These are phyloP conservation scores for Crypturellus undulatus DNA, from an alignment of 2,113 vertebrate species.

Conservation along the genomic window DNA sequence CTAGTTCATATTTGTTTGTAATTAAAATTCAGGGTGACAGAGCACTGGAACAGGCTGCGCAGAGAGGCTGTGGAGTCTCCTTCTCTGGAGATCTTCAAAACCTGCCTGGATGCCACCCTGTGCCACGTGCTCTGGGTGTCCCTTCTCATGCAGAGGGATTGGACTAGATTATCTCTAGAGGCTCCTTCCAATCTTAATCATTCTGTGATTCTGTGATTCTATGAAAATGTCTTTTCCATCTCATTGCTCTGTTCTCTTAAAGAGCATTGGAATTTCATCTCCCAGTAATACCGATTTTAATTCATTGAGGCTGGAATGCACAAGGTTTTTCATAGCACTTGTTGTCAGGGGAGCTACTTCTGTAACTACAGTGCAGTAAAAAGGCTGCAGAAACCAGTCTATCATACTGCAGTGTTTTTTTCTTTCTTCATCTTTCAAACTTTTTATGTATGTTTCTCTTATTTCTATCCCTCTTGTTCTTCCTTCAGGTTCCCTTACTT, in stretches of 20 bases:
- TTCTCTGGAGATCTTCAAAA: too few relatives aligned
- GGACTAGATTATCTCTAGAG: too few relatives aligned
- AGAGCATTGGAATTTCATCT: background rate
- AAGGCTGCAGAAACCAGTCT: background rate
- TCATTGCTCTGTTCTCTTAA: background rate
- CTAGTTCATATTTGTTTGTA: background rate
- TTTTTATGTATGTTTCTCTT: background rate
- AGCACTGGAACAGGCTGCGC: too few relatives aligned
- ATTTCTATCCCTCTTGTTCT: background rate
- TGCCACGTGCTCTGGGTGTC: too few relatives aligned
- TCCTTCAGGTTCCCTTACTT: background rate
- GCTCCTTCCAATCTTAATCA: too few relatives aligned
- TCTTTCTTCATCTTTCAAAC: background rate
- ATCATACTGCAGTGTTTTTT: background rate
- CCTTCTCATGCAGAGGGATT: too few relatives aligned
- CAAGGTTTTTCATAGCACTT: background rate
- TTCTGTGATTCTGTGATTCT: too few relatives aligned
- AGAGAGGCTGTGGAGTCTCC: too few relatives aligned
- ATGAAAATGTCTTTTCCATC: too few relatives aligned
- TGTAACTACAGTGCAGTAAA: background rate
- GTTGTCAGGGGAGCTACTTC: background rate
- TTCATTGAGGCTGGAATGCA: background rate
- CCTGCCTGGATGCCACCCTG: too few relatives aligned
- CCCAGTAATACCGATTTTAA: constrained; percentile 8
- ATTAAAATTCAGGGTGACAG: background rate